phyloP scores from a whole-genome alignment of 2,113 vertebrate genomes.

The Odontophorus gujanensis region DNA sequence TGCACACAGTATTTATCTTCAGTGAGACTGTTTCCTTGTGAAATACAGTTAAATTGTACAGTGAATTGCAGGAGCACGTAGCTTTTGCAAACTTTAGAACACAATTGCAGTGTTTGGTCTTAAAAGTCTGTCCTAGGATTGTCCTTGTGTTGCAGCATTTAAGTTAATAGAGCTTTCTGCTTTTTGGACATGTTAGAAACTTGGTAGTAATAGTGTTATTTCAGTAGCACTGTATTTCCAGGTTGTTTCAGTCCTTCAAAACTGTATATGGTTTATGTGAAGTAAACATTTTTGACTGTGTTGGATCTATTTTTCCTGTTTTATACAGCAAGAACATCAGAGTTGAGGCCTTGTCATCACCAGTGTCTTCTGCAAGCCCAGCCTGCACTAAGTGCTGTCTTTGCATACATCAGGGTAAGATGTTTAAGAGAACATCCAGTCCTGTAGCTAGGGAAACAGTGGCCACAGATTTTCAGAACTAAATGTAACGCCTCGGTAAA shows the following conservation, averaged over 20 bases:
- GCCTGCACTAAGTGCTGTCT: background rate
- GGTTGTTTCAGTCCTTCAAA: background rate
- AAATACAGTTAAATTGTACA: background rate
- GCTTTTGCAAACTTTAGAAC: background rate
- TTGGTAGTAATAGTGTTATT: background rate
- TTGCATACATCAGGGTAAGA: background rate
- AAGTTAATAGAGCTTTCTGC: background rate
- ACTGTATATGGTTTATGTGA: background rate
- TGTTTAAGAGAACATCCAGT: background rate
- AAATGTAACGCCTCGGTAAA: constrained; percentile 1
- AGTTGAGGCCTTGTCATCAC: background rate
- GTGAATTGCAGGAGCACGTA: background rate
- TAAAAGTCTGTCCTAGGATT: background rate
- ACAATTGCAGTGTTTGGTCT: background rate
- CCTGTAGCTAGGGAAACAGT: background rate
- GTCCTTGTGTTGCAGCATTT: background rate
- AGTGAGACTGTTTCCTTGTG: background rate
- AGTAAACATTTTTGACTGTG: background rate
- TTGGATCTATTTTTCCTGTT: background rate
- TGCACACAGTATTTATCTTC: background rate
- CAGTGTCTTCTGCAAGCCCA: background rate
- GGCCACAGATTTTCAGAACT: background rate
- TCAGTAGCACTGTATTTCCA: background rate
- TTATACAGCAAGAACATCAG: background rate
- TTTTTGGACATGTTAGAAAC: background rate